Percentiles rank a stretch among this genome's conserved stretches.
Conservation (phyloP, 2,113 vertebrate genomes). For the Meleagris gallopavo region DNA sequence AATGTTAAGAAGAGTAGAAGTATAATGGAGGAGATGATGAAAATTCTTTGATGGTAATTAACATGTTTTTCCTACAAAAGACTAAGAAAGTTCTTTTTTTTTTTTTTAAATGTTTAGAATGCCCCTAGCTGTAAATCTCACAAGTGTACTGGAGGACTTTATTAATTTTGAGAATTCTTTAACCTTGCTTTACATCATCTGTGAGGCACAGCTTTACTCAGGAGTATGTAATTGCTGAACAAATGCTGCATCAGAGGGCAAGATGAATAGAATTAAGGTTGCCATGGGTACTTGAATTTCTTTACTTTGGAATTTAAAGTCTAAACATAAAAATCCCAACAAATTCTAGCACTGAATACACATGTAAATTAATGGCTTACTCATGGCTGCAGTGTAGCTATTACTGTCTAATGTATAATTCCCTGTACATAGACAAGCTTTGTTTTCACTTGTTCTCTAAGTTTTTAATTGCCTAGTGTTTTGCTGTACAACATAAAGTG, state of each 20-base stretch:
- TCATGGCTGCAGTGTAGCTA: neutral
- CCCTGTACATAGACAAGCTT: neutral
- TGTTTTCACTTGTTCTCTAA: slow-evolving; percentile 47
- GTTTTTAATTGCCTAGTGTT: slow-evolving; percentile 64
- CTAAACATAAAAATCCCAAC: slow-evolving; percentile 44
- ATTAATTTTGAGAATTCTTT: slow-evolving; percentile 27
- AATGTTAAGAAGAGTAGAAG: neutral
- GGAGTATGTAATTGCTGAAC: neutral
- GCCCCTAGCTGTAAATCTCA: neutral
- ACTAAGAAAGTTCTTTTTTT: neutral
- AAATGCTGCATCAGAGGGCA: slow-evolving; percentile 2
- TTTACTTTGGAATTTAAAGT: slow-evolving; percentile 44
- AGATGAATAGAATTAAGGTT: slow-evolving; percentile 42
- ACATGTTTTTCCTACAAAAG: slow-evolving; percentile 8
- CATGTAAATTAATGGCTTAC: slow-evolving; percentile 33
- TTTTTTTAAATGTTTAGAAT: neutral
- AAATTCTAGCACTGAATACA: slow-evolving; percentile 14
- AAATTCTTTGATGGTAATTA: neutral
- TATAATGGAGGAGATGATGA: neutral
- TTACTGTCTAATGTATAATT: slow-evolving; percentile 52
- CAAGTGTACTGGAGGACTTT: neutral
- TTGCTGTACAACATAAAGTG: slow-evolving; percentile 47
- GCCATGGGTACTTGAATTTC: slow-evolving; percentile 35
- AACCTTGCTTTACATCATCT: slow-evolving; percentile 22
- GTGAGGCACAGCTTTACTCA: neutral